Percentiles rank a stretch among this genome's conserved stretches.
These are phyloP conservation scores for Clunio marinus DNA, from an alignment of 2,888 invertebrate genomes.

Conservation along the genomic window DNA sequence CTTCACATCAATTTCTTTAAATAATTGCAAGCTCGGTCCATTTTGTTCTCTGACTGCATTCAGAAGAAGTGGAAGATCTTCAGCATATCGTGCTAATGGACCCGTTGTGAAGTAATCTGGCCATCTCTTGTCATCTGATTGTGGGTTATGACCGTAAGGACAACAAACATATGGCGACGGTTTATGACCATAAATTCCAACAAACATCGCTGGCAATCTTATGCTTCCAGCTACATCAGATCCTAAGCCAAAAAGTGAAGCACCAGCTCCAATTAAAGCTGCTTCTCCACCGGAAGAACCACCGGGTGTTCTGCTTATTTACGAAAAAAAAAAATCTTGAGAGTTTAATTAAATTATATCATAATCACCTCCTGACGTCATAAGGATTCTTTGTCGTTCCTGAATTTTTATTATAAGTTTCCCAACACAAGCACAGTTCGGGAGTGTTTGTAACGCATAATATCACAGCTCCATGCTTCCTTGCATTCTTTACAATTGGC, in stretches of 20 bases:
- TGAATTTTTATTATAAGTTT: conserved; percentile 80
- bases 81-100: conserved; percentile 82
- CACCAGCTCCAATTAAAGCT: conserved; percentile 71
- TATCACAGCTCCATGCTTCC: conserved; percentile 77
- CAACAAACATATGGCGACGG: conserved; percentile 68
- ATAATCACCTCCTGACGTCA: conserved; percentile 54
- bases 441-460: conserved; percentile 85
- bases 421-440: conserved; percentile 87
- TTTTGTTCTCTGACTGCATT: conserved; percentile 62
- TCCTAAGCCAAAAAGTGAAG: conserved; percentile 75
- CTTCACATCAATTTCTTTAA: conserved; percentile 53
- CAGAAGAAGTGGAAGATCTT: conserved; percentile 72
- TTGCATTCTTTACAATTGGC: conserved; percentile 62
- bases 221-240: conserved; percentile 89
- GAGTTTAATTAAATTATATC: neutral
- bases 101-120: conserved; percentile 73
- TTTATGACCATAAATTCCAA: conserved; percentile 91
- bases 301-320: conserved; percentile 65
- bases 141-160: conserved; percentile 65
- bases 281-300: conserved; percentile 90
- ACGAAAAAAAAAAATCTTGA: neutral
- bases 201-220: conserved; percentile 83
- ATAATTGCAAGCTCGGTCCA: conserved; percentile 52
- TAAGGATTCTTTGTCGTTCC: conserved; percentile 88
- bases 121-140: conserved; percentile 58